phyloP scores from a whole-genome alignment of 64 coral and sea anemone species.

The Porites australiensis region DNA sequence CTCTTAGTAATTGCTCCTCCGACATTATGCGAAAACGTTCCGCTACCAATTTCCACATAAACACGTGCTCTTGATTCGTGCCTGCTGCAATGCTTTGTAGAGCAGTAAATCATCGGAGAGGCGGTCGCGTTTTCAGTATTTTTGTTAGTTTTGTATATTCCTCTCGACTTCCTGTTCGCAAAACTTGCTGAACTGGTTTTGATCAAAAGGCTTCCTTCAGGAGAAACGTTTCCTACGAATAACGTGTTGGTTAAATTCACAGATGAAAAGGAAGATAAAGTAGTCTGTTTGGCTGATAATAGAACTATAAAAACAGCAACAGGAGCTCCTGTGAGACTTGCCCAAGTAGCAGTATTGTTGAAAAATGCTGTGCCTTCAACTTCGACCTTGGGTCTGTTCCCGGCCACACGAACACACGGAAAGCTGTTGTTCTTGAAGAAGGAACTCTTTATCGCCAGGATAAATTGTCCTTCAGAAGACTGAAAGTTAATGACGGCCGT shows the following conservation, averaged over 20 bases:
- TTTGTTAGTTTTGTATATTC: neutral
- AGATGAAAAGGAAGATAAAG: neutral
- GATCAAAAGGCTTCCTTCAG: neutral
- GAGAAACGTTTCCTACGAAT: neutral
- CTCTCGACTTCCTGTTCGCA: neutral
- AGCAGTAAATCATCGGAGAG: neutral
- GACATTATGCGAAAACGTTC: neutral
- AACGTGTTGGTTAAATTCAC: neutral
- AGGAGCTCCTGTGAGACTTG: neutral
- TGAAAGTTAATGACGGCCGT: slow-evolving; percentile 2
- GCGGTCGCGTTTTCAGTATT: neutral
- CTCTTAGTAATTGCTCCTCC: neutral
- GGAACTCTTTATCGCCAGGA: neutral
- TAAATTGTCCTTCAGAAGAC: neutral
- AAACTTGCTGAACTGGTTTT: neutral
- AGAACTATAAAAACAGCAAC: neutral
- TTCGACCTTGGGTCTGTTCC: neutral
- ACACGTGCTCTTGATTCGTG: neutral
- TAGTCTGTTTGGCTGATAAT: neutral
- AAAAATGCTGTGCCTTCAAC: neutral
- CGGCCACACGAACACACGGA: neutral
- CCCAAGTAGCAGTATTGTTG: neutral
- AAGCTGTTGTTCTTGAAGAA: neutral
- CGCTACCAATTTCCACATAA: neutral
- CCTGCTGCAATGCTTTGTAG: neutral